phyloP scores from a whole-genome alignment of 2,888 invertebrate species.

The Andrena dorsata region DNA sequence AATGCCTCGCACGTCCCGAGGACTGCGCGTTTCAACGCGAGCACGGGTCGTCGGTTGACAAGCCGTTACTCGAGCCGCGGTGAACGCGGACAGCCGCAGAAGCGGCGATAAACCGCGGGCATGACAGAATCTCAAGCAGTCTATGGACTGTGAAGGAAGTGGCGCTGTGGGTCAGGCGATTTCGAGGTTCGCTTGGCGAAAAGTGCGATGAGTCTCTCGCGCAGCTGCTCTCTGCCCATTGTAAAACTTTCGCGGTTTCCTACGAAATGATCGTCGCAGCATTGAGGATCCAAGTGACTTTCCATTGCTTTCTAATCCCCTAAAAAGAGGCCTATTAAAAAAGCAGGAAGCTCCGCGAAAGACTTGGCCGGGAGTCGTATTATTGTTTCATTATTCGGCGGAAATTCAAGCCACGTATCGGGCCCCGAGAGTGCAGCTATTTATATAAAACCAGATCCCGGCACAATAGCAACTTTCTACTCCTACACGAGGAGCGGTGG shows the following conservation, averaged over 20 bases:
- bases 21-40: constrained; percentile 1
- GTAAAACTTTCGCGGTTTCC: no score
- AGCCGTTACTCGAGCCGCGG: constrained; percentile 44
- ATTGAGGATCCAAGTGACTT: no score
- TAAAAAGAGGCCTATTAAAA: neutral
- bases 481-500: constrained; percentile 79
- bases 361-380: constrained; percentile 1
- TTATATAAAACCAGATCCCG: constrained; percentile 84
- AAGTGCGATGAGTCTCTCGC: no score
- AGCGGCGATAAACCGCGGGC: constrained; percentile 33
- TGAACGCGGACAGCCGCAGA: constrained; percentile 11
- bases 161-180: constrained; percentile 6
- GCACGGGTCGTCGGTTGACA: constrained; percentile 50
- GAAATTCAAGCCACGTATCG: constrained; percentile 60
- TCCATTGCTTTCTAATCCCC: no score
- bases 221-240: no score
- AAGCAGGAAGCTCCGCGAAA: neutral
- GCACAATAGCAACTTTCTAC: constrained; percentile 84
- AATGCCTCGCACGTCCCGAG: constrained; percentile 55
- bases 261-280: no score
- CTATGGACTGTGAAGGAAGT: neutral
- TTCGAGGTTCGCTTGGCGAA: neutral
- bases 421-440: constrained; percentile 73
- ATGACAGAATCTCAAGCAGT: constrained; percentile 25
- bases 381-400: constrained; percentile 65